Evolutionary conservation across 2,797 vertebrate species (phyloP), one percentile per base, ranked within the genome.

Genomic region (Hypotaenidia okinawae): DNA sequence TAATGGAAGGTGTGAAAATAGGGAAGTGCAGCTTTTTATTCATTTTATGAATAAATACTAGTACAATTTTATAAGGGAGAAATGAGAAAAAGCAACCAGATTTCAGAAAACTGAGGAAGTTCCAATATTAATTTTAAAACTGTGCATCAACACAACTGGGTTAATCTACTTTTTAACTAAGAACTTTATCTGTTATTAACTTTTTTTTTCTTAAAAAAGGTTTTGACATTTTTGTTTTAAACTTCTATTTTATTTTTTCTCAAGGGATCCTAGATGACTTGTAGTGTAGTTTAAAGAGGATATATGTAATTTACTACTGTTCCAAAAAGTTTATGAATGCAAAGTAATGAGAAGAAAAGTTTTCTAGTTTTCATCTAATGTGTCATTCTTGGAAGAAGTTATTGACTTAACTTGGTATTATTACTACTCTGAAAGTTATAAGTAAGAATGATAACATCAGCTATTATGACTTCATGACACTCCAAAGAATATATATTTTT

Each of bases 391-490:
- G 62, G 45, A 88, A 90, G 66, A 84, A 78, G 37, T 57, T 92
- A 81, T 77, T 92, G 63, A 52, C 76, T 87, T 91, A 66, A 66
- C n/a, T 68, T 57, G 37, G 25, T 68, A 64, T 80, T 94, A 84
- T 81, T 90, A 57, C 55, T 90, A 39, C 39, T 91, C 25, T 62
- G 77, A 58, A 90, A 92, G 77, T 66, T 84, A 11, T 61, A 94
- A 90, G 39, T 57, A 85, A 94, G 61, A 94, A 87, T 74, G 70
- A 82, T 81, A 84, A 78, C 76, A 85, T 89, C 61, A 49, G 45
- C 32, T 84, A n/a, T 84, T 78, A 72, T 78, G 45, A 75, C 28
- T 96, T 94, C 47, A 45, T 68, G 74, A 41, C 45, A 68, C 66
- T 94, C 88, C 84, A 84, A 83, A 78, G 80, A 70, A 72, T 33